These are phyloP conservation scores for Aphodius sticticus DNA, from an alignment of 2,888 invertebrate species.

Conservation along the genomic window DNA sequence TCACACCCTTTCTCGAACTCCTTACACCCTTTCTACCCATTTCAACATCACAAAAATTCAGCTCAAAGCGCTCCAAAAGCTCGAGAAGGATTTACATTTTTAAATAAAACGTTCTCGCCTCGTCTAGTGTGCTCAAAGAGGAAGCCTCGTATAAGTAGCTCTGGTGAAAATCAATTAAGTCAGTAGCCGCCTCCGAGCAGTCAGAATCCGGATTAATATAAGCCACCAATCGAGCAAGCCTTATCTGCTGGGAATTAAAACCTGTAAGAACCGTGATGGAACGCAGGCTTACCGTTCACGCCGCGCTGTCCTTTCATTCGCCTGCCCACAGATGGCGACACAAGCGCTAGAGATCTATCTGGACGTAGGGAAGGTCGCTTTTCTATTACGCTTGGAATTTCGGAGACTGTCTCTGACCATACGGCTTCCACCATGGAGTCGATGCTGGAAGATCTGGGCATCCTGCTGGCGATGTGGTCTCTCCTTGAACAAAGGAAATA, in stretches of 20 bases:
- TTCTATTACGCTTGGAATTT: constrained; percentile 54
- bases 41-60: too few species aligned
- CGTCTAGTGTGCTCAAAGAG: background rate
- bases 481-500: constrained; percentile 59
- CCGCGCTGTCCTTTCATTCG: constrained; percentile 79
- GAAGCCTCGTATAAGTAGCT: too few species aligned
- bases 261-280: background rate
- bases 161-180: too few species aligned
- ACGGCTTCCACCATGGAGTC: constrained; percentile 80
- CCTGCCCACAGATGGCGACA: constrained; percentile 79
- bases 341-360: constrained; percentile 66
- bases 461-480: constrained; percentile 60
- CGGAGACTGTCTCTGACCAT: constrained; percentile 64
- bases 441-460: constrained; percentile 82
- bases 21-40: too few species aligned
- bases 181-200: too few species aligned
- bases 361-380: constrained; percentile 61
- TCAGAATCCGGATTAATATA: too few species aligned
- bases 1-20: too few species aligned
- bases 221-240: too few species aligned
- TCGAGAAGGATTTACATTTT: background rate
- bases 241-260: too few species aligned
- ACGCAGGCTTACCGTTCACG: constrained; percentile 70
- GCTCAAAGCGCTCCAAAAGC: too few species aligned
- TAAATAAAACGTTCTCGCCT: background rate